Percentiles rank a stretch among this genome's conserved stretches.
Evolutionary conservation across 2,888 invertebrate species (phyloP).

Genomic region (Andrena dorsata): DNA sequence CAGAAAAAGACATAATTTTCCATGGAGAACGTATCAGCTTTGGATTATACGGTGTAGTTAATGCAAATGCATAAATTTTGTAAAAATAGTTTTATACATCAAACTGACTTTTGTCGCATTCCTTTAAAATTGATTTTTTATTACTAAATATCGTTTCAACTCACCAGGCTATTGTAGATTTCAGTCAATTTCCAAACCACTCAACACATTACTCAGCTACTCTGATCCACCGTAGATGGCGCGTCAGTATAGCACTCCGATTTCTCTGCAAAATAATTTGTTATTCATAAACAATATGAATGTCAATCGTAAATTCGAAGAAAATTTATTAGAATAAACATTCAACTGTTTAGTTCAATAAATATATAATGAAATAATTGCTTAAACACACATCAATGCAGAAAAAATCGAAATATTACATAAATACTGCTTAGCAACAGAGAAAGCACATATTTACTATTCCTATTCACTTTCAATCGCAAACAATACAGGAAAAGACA

Average conservation of each 20-base stretch:
- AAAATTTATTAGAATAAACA: too few relatives aligned
- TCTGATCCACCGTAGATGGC: constrained; percentile 4
- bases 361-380: too few relatives aligned
- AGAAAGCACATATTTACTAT: too few relatives aligned
- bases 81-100: not conserved
- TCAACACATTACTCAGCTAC: too few relatives aligned
- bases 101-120: not conserved
- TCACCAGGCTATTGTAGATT: constrained; percentile 1
- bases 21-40: not conserved
- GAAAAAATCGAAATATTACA: not conserved
- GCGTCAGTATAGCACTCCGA: not conserved
- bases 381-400: not conserved
- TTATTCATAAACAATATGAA: too few relatives aligned
- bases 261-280: constrained; percentile 1
- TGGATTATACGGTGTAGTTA: not conserved
- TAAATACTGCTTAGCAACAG: not conserved
- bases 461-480: too few relatives aligned
- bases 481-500: too few relatives aligned
- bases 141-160: constrained; percentile 1
- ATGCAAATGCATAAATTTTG: not conserved
- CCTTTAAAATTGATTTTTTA: not conserved
- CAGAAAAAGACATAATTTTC: too few relatives aligned
- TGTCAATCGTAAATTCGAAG: too few relatives aligned
- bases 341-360: too few relatives aligned
- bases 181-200: not conserved